Evolutionary conservation across 2,888 invertebrate species (phyloP), one percentile per base, ranked within the genome.

Genomic region (Agapetus fuscipes): DNA sequence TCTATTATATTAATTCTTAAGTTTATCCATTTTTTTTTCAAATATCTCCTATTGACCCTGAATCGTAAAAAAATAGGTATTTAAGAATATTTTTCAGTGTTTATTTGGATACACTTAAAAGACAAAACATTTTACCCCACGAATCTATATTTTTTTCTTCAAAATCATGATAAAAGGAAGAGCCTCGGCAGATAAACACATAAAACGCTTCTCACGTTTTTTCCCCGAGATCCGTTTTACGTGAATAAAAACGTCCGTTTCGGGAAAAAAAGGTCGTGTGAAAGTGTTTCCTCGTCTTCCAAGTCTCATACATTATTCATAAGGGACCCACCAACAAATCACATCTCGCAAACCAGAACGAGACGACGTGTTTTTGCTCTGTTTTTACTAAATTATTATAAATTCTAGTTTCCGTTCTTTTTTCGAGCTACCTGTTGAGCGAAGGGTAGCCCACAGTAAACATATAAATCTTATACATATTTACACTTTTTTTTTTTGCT

Each of bases 351-450:
- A 33, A 33, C 37, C 33, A 37, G 39, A 34, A 30, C 30, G 37
- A 20, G 32, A 30, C 30, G 37, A 20, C 36, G 17, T 25, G 29
- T 43, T 42, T 45, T 42, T 43, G 39, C 42, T 34, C 46, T 37
- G 37, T 36, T 36, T 43, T 32, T 9, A 33, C 32, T 13, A 33
- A 30, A 43, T 34, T 30, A 28, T 34, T 30, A 32, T 41, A 33
- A 20, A 34, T 33, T 26, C 28, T 28, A 25, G 41, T 47, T 47
- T 47, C 47, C 47, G 47, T 47, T 47, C 44, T 37, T 41, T 43
- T 43, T 46, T 12, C 34, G 27, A 17, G 43, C 46, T 46, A 46
- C 46, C 46, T 46, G 46, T 46, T 38, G 40, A n/a, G n/a, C 41
- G 32, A 28, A 39, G 33, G 32, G 43, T n/a, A n/a, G 37, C 25